Conservation (phyloP, 2,888 invertebrate species). For the Zonitis immaculata region DNA sequence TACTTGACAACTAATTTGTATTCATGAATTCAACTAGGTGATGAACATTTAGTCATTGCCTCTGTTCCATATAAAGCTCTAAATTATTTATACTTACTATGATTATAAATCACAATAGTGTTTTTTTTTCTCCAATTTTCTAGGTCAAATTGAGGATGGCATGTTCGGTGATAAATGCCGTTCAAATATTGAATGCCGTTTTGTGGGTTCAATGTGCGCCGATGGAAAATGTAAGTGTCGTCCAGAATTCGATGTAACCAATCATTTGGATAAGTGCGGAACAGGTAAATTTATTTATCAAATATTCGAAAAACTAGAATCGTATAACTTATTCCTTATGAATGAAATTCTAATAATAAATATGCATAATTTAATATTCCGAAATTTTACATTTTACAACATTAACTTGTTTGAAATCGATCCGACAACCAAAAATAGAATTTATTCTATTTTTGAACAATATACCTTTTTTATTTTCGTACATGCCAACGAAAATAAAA, state of each 20-base stretch:
- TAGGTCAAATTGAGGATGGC: constrained; percentile 57
- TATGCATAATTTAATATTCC: no score
- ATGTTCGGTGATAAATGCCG: constrained; percentile 70
- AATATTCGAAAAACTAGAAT: no score
- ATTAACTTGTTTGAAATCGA: no score
- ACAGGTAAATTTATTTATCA: constrained; percentile 63
- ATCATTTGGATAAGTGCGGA: constrained; percentile 83
- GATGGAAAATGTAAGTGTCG: constrained; percentile 67
- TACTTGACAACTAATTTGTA: constrained; percentile 14
- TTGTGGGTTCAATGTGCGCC: constrained; percentile 68
- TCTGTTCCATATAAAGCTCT: constrained; percentile 8
- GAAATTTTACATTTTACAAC: no score
- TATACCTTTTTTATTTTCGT: no score
- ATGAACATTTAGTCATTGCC: background rate
- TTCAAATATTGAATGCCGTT: constrained; percentile 67
- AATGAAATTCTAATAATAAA: no score
- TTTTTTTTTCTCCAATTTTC: constrained; percentile 22
- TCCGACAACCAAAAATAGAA: no score
- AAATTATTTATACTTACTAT: no score
- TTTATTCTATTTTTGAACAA: no score
- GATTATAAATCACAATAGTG: no score
- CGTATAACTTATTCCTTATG: no score
- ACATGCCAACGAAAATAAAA: no score
- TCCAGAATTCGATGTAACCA: constrained; percentile 68
- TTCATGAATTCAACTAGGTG: constrained; percentile 12